Conservation (phyloP, 2,888 invertebrate genomes). For the Lycaena phlaeas region DNA sequence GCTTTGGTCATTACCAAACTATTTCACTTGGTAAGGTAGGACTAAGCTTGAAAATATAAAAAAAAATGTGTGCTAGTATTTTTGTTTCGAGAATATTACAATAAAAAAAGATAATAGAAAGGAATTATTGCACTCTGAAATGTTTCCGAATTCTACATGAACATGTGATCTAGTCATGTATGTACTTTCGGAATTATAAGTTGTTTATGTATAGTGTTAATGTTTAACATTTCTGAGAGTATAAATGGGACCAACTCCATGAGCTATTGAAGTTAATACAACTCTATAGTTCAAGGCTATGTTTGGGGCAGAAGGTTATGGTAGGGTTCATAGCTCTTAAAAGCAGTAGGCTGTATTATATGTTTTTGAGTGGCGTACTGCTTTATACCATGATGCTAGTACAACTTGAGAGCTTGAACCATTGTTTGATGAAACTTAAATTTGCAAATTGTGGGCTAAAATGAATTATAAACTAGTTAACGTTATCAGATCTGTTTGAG, state of each 20-base stretch:
- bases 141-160: constrained; percentile 72
- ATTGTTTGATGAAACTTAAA: constrained; percentile 20
- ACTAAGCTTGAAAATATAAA: constrained; percentile 34
- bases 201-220: constrained; percentile 64
- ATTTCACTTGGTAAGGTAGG: constrained; percentile 69
- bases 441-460: constrained; percentile 8
- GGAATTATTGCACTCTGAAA: constrained; percentile 58
- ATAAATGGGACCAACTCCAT: constrained; percentile 68
- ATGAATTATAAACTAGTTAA: constrained; percentile 22
- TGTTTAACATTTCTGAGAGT: constrained; percentile 52
- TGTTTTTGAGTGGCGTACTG: constrained; percentile 66
- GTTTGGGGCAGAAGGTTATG: constrained; percentile 30
- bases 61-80: neutral
- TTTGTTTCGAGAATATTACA: neutral
- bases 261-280: constrained; percentile 43
- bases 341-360: constrained; percentile 64
- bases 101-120: neutral
- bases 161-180: constrained; percentile 72
- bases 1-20: constrained; percentile 54
- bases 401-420: constrained; percentile 54
- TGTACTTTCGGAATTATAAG: constrained; percentile 71
- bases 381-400: constrained; percentile 51
- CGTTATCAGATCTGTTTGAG: constrained; percentile 59
- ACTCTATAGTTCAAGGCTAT: constrained; percentile 29
- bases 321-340: constrained; percentile 45